Evolutionary conservation across 2,797 vertebrate species (phyloP).

Genomic region (Macroramphosus scolopax): DNA sequence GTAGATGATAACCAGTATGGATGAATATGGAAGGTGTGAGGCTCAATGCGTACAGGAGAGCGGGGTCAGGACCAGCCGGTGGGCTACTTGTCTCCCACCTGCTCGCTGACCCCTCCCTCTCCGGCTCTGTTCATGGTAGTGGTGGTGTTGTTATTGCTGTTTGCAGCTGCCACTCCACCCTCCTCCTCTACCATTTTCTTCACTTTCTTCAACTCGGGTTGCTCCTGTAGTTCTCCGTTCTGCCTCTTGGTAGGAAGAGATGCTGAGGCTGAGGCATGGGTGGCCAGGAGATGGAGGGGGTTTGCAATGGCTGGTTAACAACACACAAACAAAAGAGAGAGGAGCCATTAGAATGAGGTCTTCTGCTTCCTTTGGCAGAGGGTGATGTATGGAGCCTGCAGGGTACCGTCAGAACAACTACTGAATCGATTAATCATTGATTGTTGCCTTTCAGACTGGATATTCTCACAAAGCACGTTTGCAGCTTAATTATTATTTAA

Average conservation of each 20-base stretch:
- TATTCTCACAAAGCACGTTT: too few species aligned
- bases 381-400: too few species aligned
- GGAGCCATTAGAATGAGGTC: too few species aligned
- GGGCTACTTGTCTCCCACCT: constrained; percentile 81
- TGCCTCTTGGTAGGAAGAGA: constrained; percentile 94
- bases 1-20: constrained; percentile 60
- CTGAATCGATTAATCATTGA: too few species aligned
- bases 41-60: constrained; percentile 44
- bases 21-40: constrained; percentile 36
- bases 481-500: too few species aligned
- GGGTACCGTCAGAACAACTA: too few species aligned
- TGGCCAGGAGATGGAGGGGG: constrained; percentile 92
- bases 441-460: too few species aligned
- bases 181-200: constrained; percentile 79
- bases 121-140: constrained; percentile 64
- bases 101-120: constrained; percentile 76
- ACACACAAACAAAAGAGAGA: too few species aligned
- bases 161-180: constrained; percentile 71
- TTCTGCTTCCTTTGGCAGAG: too few species aligned
- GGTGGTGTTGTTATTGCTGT: constrained; percentile 38
- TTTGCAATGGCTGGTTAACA: constrained; percentile 85
- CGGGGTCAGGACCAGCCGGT: constrained; percentile 36
- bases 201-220: constrained; percentile 86
- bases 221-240: constrained; percentile 84
- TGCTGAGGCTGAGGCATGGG: constrained; percentile 92